These are phyloP conservation scores for Heteropelma amictum DNA, from an alignment of 2,888 invertebrate species.

Conservation along the genomic window DNA sequence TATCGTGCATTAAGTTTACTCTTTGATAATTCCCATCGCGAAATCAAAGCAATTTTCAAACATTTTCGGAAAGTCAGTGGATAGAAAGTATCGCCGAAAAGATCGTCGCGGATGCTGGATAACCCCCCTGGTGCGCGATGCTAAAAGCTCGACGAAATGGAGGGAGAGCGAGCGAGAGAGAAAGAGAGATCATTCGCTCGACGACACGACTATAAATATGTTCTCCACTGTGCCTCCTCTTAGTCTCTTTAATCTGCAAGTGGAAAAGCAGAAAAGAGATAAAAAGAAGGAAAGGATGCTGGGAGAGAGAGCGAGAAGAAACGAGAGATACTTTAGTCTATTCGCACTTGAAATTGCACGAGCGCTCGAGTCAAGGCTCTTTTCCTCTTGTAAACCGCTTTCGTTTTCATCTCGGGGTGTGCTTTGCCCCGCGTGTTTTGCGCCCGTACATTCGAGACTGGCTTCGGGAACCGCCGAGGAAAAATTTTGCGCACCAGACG, in stretches of 20 bases:
- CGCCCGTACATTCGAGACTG: constrained; percentile 37
- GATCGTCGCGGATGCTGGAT: constrained; percentile 24
- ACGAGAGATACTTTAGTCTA: constrained; percentile 23
- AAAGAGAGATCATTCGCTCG: constrained; percentile 56
- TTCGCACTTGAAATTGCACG: constrained; percentile 41
- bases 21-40: constrained; percentile 10
- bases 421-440: constrained; percentile 24
- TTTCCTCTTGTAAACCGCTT: constrained; percentile 8
- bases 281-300: not conserved
- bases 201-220: constrained; percentile 71
- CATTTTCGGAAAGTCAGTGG: constrained; percentile 24
- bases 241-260: constrained; percentile 51
- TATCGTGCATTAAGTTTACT: not conserved
- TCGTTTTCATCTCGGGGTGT: constrained; percentile 35
- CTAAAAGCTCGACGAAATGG: constrained; percentile 32
- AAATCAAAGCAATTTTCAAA: constrained; percentile 33
- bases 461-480: constrained; percentile 33
- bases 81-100: constrained; percentile 20
- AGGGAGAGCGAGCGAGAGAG: not conserved
- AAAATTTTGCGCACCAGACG: constrained; percentile 57
- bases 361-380: constrained; percentile 33
- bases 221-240: constrained; percentile 59
- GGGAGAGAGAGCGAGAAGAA: not conserved
- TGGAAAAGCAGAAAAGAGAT: constrained; percentile 23
- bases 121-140: constrained; percentile 7